phyloP scores from a whole-genome alignment of 1,140 invertebrate species.

The Brachionus plicatilis region DNA sequence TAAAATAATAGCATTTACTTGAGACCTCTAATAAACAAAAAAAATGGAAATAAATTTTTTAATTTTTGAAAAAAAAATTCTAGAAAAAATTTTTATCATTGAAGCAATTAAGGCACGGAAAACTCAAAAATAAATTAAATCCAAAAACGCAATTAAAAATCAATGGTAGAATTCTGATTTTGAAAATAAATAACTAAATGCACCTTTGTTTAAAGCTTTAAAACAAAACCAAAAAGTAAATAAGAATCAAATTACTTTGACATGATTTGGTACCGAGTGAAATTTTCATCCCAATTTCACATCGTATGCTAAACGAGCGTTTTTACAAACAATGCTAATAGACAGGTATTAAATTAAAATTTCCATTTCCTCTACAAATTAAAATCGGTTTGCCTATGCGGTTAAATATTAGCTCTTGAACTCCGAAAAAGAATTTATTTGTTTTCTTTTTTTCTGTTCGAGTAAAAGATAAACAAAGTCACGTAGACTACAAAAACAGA shows the following conservation, averaged over 20 bases:
- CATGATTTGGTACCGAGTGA: not conserved
- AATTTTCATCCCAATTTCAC: not conserved
- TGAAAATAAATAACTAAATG: not conserved
- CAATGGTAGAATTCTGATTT: not conserved
- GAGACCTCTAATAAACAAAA: too few species aligned
- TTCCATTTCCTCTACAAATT: not conserved
- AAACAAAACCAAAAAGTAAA: not conserved
- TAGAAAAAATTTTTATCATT: too few species aligned
- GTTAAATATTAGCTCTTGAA: slow-evolving; percentile 19
- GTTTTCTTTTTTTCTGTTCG: not conserved
- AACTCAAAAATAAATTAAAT: too few species aligned
- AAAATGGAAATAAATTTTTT: too few species aligned
- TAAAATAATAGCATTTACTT: too few species aligned
- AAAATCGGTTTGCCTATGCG: not conserved
- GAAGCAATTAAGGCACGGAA: too few species aligned
- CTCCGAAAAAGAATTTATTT: not conserved
- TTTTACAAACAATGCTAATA: not conserved
- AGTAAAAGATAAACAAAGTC: slow-evolving; percentile 36
- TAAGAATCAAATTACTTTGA: not conserved
- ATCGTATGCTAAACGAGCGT: not conserved
- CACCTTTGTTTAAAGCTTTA: slow-evolving; percentile 2
- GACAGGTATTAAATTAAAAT: slow-evolving; percentile 24
- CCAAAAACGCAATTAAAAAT: not conserved
- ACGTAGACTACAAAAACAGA: slow-evolving; percentile 24
- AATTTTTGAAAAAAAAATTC: too few species aligned